Conservation (phyloP, 1,140 invertebrate genomes). For the Limonius californicus region DNA sequence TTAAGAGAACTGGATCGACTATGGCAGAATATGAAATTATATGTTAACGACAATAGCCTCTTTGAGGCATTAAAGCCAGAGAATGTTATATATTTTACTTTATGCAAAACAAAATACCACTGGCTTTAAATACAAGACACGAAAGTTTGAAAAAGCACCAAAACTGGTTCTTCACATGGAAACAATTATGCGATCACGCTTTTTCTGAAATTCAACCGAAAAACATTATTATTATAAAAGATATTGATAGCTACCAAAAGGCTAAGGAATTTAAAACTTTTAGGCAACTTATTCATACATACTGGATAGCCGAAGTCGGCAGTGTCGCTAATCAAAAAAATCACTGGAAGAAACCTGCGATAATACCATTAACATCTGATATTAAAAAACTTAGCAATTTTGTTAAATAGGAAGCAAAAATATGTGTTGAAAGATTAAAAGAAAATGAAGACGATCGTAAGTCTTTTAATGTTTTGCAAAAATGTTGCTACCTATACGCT, state of each 20-base stretch:
- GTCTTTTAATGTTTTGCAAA: no score
- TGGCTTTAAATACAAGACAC: neutral
- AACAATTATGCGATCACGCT: no score
- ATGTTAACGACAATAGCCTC: no score
- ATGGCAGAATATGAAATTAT: no score
- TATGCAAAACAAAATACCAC: neutral
- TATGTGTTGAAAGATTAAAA: neutral
- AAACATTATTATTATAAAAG: neutral
- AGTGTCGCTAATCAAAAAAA: neutral
- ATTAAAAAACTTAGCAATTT: no score
- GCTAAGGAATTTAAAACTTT: neutral
- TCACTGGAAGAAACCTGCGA: no score
- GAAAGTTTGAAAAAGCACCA: neutral
- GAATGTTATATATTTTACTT: neutral
- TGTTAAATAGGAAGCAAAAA: no score
- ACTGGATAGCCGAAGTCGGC: no score
- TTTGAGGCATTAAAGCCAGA: slow-evolving; percentile 1
- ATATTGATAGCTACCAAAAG: neutral
- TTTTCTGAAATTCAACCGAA: no score
- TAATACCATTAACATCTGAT: no score
- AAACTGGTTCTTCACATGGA: no score
- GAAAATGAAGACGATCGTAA: neutral
- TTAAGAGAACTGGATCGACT: neutral
- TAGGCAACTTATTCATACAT: no score
- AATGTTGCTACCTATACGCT: neutral